phyloP scores from a whole-genome alignment of 2,888 invertebrate genomes.

The Hedychridium roseum region DNA sequence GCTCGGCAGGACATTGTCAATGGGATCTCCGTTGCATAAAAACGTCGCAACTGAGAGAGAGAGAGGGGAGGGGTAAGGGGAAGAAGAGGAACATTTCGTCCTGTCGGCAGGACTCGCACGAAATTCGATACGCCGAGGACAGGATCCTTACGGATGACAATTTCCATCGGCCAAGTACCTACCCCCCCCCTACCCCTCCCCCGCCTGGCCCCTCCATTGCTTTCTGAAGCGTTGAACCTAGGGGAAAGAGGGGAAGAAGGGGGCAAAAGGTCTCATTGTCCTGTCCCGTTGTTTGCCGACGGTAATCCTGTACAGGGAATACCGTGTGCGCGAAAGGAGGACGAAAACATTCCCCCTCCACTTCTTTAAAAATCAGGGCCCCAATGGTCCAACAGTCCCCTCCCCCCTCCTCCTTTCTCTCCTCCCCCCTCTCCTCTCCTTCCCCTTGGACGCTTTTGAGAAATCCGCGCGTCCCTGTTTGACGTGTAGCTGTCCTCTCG shows the following conservation, averaged over 20 bases:
- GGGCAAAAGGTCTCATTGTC: constrained; percentile 59
- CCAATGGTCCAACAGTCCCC: constrained; percentile 3
- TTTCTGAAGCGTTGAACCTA: too few relatives aligned
- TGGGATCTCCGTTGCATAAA: too few relatives aligned
- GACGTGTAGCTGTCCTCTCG: too few relatives aligned
- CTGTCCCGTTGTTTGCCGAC: constrained; percentile 53
- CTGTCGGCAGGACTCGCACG: constrained; percentile 27
- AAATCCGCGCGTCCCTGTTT: too few relatives aligned
- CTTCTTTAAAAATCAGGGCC: too few relatives aligned
- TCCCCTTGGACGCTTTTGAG: constrained; percentile 7
- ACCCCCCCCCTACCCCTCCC: constrained; percentile 15
- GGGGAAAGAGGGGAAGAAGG: too few relatives aligned
- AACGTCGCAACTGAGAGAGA: too few relatives aligned
- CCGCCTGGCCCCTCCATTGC: constrained; percentile 16
- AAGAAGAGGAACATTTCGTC: not conserved
- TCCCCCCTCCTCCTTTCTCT: constrained; percentile 8
- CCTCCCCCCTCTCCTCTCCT: constrained; percentile 11
- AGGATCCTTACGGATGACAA: constrained; percentile 48
- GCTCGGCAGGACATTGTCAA: too few relatives aligned
- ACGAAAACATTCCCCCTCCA: constrained; percentile 24
- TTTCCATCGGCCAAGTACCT: constrained; percentile 40
- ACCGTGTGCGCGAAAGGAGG: constrained; percentile 14
- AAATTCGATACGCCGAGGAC: constrained; percentile 56
- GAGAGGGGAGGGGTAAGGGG: not conserved
- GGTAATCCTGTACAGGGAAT: constrained; percentile 52